phyloP scores from a whole-genome alignment of 2,797 vertebrate species.

The Malurus splendens region DNA sequence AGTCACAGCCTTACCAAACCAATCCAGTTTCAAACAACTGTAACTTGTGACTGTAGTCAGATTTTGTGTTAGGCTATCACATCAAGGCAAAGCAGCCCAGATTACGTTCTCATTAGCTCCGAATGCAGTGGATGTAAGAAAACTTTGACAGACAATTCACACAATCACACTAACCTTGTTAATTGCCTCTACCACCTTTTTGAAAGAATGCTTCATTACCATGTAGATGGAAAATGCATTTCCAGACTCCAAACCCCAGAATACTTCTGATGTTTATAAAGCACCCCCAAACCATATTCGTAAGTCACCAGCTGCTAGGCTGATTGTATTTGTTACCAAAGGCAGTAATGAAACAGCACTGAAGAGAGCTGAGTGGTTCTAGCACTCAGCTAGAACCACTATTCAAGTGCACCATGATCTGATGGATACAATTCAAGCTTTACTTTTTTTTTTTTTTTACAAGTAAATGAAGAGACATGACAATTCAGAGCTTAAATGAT shows the following conservation, averaged over 20 bases:
- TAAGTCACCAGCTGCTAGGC: neutral
- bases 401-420: neutral
- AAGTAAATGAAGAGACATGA: neutral
- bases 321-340: neutral
- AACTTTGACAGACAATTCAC: neutral
- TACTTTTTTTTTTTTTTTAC: neutral
- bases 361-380: neutral
- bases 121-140: neutral
- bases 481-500: neutral
- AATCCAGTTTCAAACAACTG: neutral
- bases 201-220: neutral
- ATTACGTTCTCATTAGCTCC: neutral
- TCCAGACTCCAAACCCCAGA: neutral
- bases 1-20: neutral
- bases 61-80: neutral
- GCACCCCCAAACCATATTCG: neutral
- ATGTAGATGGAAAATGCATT: neutral
- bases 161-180: neutral
- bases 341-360: neutral
- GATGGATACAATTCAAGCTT: neutral
- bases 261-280: neutral
- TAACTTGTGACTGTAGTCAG: neutral
- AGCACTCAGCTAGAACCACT: neutral
- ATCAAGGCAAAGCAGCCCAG: neutral
- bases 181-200: neutral